Evolutionary conservation across 2,797 vertebrate genomes (phyloP), one percentile per base, ranked within the genome.

Genomic region (Enteromius afrohamiltoni): DNA sequence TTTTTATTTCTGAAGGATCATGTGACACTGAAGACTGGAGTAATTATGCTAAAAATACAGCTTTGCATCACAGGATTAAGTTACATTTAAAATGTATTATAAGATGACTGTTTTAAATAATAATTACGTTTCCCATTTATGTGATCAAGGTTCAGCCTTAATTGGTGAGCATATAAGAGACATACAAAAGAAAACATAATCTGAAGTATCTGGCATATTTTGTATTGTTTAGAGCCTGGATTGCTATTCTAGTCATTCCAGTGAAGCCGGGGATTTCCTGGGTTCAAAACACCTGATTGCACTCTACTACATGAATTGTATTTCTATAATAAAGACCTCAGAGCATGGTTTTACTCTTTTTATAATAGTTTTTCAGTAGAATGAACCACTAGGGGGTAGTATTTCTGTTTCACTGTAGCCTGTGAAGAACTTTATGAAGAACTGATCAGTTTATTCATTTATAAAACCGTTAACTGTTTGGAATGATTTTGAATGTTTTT

Each of bases 311-410:
- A 37, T 55, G 13, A 53, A 34, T 51, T 2, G 4, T 23, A 9
- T 23, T 76, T 58, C 19, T 21, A 1, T 29, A 34, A 19, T 31
- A 21, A 34, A 53, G 2, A 34, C 11, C 1, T 21, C 9, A 11
- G 19, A 74, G 19, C 3, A 1, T 58, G 31, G 9, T 75, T 37
- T 75, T 16, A 8, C 3, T 14, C 71, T 69, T 1, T 68, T 68
- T 5, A 40, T 10, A 29, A 51, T 4, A 19, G 70, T 58, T 76
- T 4, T 51, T 64, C 17, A 58, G 40, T 34, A 14, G 71, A 4
- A 42, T 31, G 29, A 82, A 65, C 87, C 87, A 84, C 87, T 84
- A 71, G 87, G 45, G 42, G 87, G 87, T 29, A 34, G 47, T 37
- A 45, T 31, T 6, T 21, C 55, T 83, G 40, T 47, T 60, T 60